These are phyloP conservation scores for Orussus abietinus DNA, from an alignment of 1,140 invertebrate genomes.

Conservation along the genomic window DNA sequence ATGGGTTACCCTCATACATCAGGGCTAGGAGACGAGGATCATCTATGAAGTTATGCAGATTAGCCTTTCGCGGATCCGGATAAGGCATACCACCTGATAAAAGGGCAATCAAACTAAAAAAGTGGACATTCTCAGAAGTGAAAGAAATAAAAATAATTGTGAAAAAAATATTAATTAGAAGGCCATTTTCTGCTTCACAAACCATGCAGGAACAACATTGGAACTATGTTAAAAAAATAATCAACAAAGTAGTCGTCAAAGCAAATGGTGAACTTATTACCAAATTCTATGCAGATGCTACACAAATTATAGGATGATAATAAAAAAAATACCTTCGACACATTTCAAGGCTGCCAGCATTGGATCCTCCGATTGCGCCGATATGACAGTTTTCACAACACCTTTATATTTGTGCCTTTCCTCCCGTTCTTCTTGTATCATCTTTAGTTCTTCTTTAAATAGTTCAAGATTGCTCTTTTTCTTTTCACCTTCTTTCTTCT, in stretches of 20 bases:
- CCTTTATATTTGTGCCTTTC: constrained; percentile 90
- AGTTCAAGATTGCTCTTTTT: constrained; percentile 96
- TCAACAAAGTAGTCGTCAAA: no score
- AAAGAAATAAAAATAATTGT: neutral
- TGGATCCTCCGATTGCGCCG: constrained; percentile 42
- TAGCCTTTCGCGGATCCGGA: constrained; percentile 38
- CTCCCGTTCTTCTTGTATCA: constrained; percentile 95
- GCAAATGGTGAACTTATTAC: no score
- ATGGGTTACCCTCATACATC: constrained; percentile 40
- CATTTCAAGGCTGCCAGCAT: constrained; percentile 50
- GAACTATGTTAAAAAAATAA: constrained; percentile 2
- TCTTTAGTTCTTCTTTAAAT: constrained; percentile 92
- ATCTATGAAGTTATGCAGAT: constrained; percentile 38
- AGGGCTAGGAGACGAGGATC: constrained; percentile 43
- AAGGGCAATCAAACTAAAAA: constrained; percentile 15
- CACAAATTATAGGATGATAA: no score
- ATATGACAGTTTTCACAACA: constrained; percentile 52
- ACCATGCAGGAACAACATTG: no score
- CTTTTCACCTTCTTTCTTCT: constrained; percentile 81
- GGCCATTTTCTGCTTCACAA: no score
- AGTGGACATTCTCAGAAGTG: constrained; percentile 3
- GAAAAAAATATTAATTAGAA: neutral
- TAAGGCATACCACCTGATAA: constrained; percentile 26
- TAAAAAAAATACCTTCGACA: constrained; percentile 39
- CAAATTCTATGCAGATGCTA: no score